A percentile compares a stretch with the other conserved stretches of the same genome.
Evolutionary conservation across 2,888 invertebrate species (phyloP).

Genomic region (Caenorhabditis virilis): DNA sequence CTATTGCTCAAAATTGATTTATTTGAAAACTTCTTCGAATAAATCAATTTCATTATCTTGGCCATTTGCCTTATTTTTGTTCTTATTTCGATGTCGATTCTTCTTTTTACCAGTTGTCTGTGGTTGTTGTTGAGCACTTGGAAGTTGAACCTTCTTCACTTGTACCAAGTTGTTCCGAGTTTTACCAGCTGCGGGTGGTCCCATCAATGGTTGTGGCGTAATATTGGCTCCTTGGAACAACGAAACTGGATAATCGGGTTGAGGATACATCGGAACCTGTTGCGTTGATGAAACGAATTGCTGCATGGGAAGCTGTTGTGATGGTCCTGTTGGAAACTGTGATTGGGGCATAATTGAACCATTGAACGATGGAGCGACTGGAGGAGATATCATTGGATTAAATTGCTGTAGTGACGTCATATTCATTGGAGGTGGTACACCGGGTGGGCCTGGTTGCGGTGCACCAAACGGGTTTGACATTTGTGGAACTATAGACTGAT

Average conservation of each 20-base stretch:
- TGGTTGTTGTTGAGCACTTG: too few species aligned
- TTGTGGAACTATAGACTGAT: background rate
- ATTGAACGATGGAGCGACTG: background rate
- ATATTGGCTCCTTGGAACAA: background rate
- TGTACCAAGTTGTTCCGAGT: too few species aligned
- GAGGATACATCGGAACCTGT: background rate
- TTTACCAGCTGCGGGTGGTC: background rate
- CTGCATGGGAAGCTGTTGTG: background rate
- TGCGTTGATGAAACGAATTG: background rate
- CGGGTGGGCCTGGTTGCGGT: background rate
- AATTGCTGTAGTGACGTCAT: background rate
- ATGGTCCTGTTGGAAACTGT: background rate
- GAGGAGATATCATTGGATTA: background rate
- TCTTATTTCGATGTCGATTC: too few species aligned
- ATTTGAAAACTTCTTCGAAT: constrained; percentile 1
- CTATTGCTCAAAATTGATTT: background rate
- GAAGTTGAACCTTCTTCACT: too few species aligned
- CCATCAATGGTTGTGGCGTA: background rate
- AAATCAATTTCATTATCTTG: background rate
- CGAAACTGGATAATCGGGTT: background rate
- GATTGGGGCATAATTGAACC: background rate
- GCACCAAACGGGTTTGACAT: background rate
- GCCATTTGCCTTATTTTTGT: background rate
- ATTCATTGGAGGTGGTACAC: background rate
- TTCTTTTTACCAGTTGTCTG: too few species aligned